Evolutionary conservation across 2,113 vertebrate genomes (phyloP).

Genomic region (Ictalurus furcatus): DNA sequence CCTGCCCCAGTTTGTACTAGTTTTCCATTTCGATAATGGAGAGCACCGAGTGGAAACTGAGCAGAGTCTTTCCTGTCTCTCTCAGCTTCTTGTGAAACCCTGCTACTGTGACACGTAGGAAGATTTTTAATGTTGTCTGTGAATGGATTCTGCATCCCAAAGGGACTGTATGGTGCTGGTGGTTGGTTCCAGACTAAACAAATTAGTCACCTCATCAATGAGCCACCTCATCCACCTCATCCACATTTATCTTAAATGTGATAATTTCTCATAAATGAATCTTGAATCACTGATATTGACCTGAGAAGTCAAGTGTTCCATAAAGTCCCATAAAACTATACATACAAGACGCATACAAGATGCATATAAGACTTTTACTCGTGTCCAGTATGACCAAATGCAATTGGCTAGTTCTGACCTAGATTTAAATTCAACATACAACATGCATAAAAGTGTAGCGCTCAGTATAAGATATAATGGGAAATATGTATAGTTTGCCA

Average conservation of each 20-base stretch:
- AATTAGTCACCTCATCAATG: background rate
- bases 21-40: slow-evolving; percentile 50
- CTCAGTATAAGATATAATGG: background rate
- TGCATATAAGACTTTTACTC: background rate
- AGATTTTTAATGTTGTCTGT: slow-evolving; percentile 16
- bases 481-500: background rate
- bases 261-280: background rate
- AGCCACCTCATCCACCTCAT: too few species aligned
- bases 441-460: background rate
- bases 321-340: background rate
- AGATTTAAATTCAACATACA: background rate
- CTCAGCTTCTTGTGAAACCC: slow-evolving; percentile 46
- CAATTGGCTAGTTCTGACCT: background rate
- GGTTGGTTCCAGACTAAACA: background rate
- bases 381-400: background rate
- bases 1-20: slow-evolving; percentile 47
- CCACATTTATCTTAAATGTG: background rate
- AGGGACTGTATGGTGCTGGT: background rate
- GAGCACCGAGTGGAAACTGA: slow-evolving; percentile 50
- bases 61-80: slow-evolving; percentile 44
- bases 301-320: background rate
- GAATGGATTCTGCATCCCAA: slow-evolving; percentile 41
- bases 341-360: background rate
- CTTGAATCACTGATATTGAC: background rate
- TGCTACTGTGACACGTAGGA: slow-evolving; percentile 33